Evolutionary conservation across 2,113 vertebrate species (phyloP), one percentile per base, ranked within the genome.

Genomic region (Acrocephalus arundinaceus): DNA sequence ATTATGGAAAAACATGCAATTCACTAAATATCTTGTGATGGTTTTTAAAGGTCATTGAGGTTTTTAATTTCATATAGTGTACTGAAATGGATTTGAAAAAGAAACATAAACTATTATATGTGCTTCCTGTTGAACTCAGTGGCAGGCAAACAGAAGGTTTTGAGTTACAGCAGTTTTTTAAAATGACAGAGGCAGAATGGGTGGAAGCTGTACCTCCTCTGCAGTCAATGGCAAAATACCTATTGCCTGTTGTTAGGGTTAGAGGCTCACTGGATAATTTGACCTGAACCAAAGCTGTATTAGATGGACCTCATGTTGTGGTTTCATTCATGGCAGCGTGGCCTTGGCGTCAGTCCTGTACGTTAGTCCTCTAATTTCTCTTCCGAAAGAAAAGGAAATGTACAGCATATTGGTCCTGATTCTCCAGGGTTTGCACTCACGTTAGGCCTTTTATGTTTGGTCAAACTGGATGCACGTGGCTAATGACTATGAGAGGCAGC

Each of bases 31-130:
- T 93, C 71, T 87, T 70, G n/a, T 61, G 59, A 89, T 88, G 74
- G 35, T 89, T 97, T 96, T 87, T 82, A 94, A 93, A 97, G 83
- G 91, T 90, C 89, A 94, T 48, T 92, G 92, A 96, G 86, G 96
- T 86, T 97, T 97, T 97, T 58, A 57, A 90, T 96, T 97, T 93
- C 61, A 81, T 94, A 83, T 81, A 88, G 75, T 63, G 37, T 90
- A 81, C 77, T 79, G 39, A 94, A 93, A 62, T 22, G 55, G 75
- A 93, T 94, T 96, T 91, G 86, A 75, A 94, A 96, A 96, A 97
- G 68, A 92, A 92, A 84, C 89, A 90, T 83, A 51, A 94, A 86
- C 85, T 89, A 76, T 91, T 88, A 54, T 88, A 87, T 92, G 84
- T 92, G 84, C 92, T 97, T 97, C 90, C 90, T 96, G 95, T 95